Evolutionary conservation across 1,140 invertebrate species (phyloP).

Genomic region (Drosophila suzukii): DNA sequence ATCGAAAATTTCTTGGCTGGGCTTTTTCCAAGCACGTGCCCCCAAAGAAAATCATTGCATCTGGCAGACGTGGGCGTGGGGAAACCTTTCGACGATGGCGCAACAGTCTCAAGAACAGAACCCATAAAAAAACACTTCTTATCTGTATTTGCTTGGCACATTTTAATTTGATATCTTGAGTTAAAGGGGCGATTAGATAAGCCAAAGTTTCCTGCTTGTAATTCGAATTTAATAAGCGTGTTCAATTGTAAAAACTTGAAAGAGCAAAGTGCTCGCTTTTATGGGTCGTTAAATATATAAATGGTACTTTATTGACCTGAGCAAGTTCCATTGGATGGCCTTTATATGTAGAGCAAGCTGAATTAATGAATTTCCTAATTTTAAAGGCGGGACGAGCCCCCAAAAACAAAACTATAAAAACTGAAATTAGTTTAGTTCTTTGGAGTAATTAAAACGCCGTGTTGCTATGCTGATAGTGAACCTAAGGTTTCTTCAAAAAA

Average conservation of each 20-base stretch:
- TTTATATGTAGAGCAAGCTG: no score
- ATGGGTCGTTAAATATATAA: constrained; percentile 17
- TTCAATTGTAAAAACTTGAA: constrained; percentile 27
- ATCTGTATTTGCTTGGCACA: constrained; percentile 46
- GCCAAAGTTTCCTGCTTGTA: constrained; percentile 20
- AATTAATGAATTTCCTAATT: constrained; percentile 13
- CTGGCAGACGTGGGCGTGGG: constrained; percentile 36
- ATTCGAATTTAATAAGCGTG: constrained; percentile 42
- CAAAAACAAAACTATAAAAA: constrained; percentile 24
- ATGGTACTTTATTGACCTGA: constrained; percentile 12
- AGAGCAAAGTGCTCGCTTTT: constrained; percentile 29
- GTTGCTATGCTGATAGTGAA: constrained; percentile 27
- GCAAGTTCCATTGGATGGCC: constrained; percentile 23
- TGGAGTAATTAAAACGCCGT: neutral
- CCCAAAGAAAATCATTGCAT: constrained; percentile 24
- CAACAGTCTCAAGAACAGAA: constrained; percentile 25
- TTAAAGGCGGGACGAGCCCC: constrained; percentile 42
- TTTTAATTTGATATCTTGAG: constrained; percentile 37
- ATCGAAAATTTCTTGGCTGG: constrained; percentile 15
- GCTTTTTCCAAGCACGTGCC: constrained; percentile 20
- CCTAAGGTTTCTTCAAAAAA: neutral
- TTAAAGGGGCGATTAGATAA: constrained; percentile 40
- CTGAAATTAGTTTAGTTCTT: constrained; percentile 14
- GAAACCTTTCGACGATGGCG: constrained; percentile 38
- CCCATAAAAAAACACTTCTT: constrained; percentile 30